Evolutionary conservation across 2,797 vertebrate genomes (phyloP), one percentile per base, ranked within the genome.

Genomic region (Heliangelus exortis): DNA sequence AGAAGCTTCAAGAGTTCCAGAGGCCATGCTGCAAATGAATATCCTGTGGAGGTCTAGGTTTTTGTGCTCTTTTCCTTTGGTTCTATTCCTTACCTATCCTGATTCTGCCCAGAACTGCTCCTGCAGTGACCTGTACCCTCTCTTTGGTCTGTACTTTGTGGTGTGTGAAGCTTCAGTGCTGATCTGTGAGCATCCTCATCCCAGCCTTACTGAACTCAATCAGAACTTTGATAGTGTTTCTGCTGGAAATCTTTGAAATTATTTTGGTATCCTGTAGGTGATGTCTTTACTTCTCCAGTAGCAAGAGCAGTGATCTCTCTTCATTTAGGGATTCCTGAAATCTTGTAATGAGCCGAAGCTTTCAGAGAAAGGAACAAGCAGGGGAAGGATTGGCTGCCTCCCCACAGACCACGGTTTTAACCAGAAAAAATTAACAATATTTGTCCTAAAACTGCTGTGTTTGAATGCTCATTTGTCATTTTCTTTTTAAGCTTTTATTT

Each of bases 401-500:
- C 26, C 16, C 55, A 12, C 20, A 57, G 23, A 73, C 53, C 79
- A 26, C 15, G 59, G 50, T 59, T 67, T n/a, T 86, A 59, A 61
- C 67, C 34, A 57, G 67, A 51, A 91, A 90, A 85, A 86, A 77
- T 43, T 53, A 88, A 31, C 55, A 29, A 10, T 81, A 59, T 31
- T 62, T 84, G 36, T 76, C 74, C 73, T 76, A 86, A 89, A 88
- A 4, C 34, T 21, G 28, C 22, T 2, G 6, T 41, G 31, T 87
- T 74, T 2, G 15, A 65, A 80, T 55, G 43, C 36, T 89, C 31
- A 54, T 87, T 89, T 83, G 51, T 65, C 0, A 2, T 75, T 84
- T 87, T 74, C 39, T 65, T 84, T 76, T 83, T 75, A 86, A 91
- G 65, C 66, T 95, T 95, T 92, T 86, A 65, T 61, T 71, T 96